A percentile compares a stretch with the other conserved stretches of the same genome.
Evolutionary conservation across 2,888 invertebrate genomes (phyloP).

Genomic region (Andrena dorsata): DNA sequence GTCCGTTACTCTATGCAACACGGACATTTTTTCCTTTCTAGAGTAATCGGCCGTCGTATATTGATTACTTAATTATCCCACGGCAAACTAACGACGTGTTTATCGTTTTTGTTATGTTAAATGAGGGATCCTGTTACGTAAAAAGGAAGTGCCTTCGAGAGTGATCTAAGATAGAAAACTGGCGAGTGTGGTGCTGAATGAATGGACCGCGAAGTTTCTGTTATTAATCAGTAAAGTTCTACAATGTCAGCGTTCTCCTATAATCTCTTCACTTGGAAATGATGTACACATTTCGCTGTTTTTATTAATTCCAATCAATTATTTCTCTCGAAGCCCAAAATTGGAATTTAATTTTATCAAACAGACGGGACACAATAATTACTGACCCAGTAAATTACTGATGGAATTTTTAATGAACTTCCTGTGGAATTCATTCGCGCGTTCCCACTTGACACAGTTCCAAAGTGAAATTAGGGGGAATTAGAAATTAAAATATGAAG

Average conservation of each 20-base stretch:
- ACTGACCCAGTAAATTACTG: no score
- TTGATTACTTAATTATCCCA: conserved; percentile 37
- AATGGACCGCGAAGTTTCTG: not conserved
- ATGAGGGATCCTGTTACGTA: conserved; percentile 24
- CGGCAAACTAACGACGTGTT: not conserved
- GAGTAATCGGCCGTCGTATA: conserved; percentile 23
- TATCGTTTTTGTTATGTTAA: conserved; percentile 25
- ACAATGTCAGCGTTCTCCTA: not conserved
- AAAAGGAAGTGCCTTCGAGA: not conserved
- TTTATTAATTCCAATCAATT: no score
- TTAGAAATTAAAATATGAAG: not conserved
- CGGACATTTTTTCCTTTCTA: conserved; percentile 26
- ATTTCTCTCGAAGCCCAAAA: no score
- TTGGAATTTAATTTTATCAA: no score
- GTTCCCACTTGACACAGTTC: no score
- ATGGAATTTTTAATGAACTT: no score
- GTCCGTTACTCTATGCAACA: not conserved
- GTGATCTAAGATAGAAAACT: conserved; percentile 5
- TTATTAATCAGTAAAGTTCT: not conserved
- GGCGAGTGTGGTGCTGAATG: not conserved
- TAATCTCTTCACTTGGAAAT: not conserved
- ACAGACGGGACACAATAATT: no score
- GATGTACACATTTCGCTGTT: no score
- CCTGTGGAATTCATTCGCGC: no score
- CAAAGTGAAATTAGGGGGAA: no score